These are phyloP conservation scores for Charaxes varanes DNA, from an alignment of 1,140 invertebrate genomes.

Conservation along the genomic window DNA sequence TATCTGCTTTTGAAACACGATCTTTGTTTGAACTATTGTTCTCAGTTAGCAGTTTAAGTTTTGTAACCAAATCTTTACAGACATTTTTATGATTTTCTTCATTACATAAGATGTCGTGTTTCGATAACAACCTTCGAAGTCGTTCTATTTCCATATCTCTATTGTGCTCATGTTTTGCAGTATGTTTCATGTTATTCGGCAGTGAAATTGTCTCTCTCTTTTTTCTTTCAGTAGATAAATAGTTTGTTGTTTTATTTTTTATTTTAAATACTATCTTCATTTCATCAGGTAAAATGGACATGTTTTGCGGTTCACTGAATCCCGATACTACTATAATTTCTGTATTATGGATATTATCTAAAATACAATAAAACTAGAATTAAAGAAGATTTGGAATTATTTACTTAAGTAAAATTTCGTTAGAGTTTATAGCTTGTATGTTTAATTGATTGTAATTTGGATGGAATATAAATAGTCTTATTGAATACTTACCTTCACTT, in stretches of 20 bases:
- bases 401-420: no score
- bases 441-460: no score
- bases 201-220: constrained; percentile 11
- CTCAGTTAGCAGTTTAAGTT: constrained; percentile 33
- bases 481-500: constrained; percentile 31
- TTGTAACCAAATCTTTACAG: constrained; percentile 44
- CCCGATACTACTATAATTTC: constrained; percentile 38
- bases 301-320: constrained; percentile 29
- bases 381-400: no score
- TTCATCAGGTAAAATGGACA: constrained; percentile 27
- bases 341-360: constrained; percentile 27
- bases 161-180: not conserved
- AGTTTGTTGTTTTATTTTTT: constrained; percentile 32
- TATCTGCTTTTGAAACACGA: not conserved
- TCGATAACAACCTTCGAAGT: constrained; percentile 40
- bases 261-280: constrained; percentile 23
- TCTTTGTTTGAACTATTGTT: constrained; percentile 16
- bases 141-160: constrained; percentile 36
- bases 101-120: constrained; percentile 42
- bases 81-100: constrained; percentile 30
- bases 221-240: constrained; percentile 25
- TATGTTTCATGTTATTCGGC: not conserved
- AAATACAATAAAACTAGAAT: constrained; percentile 11
- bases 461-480: no score
- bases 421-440: no score